phyloP scores from a whole-genome alignment of 2,888 invertebrate species.

The Drosophila sordidapex region DNA sequence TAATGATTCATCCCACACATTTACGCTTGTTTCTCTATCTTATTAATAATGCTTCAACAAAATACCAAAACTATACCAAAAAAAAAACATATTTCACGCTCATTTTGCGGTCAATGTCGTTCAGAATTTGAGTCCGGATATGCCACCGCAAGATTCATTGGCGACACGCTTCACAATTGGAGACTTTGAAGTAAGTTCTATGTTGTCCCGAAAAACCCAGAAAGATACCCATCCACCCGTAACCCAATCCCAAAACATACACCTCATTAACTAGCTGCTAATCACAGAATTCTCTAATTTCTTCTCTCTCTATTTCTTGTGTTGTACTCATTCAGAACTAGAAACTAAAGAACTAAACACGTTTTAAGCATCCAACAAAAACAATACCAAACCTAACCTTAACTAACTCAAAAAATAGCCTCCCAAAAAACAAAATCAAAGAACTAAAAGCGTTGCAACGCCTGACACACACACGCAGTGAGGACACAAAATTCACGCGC shows the following conservation, averaged over 20 bases:
- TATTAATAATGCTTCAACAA: constrained; percentile 60
- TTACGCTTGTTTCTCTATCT: constrained; percentile 67
- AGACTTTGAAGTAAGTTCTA: constrained; percentile 90
- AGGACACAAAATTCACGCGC: constrained; percentile 60
- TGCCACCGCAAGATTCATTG: constrained; percentile 87
- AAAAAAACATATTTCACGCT: constrained; percentile 52
- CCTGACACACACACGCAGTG: constrained; percentile 46
- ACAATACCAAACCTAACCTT: constrained; percentile 35
- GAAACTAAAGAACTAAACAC: constrained; percentile 28
- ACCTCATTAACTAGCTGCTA: constrained; percentile 40
- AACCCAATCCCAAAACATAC: constrained; percentile 12
- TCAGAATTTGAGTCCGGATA: constrained; percentile 88
- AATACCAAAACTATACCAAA: constrained; percentile 28
- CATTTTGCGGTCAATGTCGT: constrained; percentile 63
- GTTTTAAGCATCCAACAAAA: constrained; percentile 39
- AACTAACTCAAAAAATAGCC: constrained; percentile 37
- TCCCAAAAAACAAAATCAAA: constrained; percentile 6
- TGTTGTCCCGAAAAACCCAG: constrained; percentile 41
- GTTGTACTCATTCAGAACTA: constrained; percentile 55
- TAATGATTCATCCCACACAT: constrained; percentile 48
- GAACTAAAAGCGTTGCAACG: constrained; percentile 30
- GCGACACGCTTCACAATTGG: constrained; percentile 90
- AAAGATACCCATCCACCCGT: background rate
- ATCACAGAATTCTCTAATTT: constrained; percentile 55
- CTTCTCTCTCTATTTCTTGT: constrained; percentile 38